Base-by-base conservation (phyloP, 2,888 invertebrate species). In the Galeopsomyia nigrocyanea region DNA sequence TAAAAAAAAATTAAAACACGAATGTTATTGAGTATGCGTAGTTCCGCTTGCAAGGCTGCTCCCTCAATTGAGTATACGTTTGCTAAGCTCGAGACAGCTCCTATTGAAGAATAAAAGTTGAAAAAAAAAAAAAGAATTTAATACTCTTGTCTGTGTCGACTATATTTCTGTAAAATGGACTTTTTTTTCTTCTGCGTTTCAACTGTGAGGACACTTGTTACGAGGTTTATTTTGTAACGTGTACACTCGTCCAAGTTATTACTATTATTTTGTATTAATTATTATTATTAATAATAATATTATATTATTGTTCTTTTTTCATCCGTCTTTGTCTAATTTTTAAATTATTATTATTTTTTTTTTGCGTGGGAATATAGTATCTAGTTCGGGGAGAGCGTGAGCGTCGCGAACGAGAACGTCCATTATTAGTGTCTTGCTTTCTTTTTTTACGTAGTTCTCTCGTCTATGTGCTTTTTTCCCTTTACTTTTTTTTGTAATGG, bases 21-120 rank as follows among this genome's bases (percentile, higher is more conserved):
- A 73, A 71, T 75, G 68, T 73, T 73, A 70, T 75, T 51, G 68
- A 75, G 65, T 71, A 70, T 71, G 71, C 71, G 71, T 71, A 73
- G 71, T 75, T 73, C 56, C 58, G 73, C 73, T 75, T 70, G 57
- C 63, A 72, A 72, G 64, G 47, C n/a, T 75, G 56, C 61, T 64
- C 62, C 67, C 57, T 61, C 13, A 68, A 60, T 62, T 66, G 73
- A 63, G 53, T 71, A 68, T 53, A 21, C 21, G 21, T 71, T 71
- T 71, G 70, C 67, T 53, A 73, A 71, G 68, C 73, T 75, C 66
- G 58, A 62, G 31, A 73, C 65, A 53, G 17, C 67, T 71, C 70
- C 70, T 71, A 71, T 55, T 70, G 62, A 46, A 68, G 5, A 53
- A 17, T 19, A 19, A 53, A 17, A 17, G 17, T 7, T 53, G n/a